Base-by-base conservation (phyloP, 1,140 invertebrate species). In the Eriosoma lanigerum region DNA sequence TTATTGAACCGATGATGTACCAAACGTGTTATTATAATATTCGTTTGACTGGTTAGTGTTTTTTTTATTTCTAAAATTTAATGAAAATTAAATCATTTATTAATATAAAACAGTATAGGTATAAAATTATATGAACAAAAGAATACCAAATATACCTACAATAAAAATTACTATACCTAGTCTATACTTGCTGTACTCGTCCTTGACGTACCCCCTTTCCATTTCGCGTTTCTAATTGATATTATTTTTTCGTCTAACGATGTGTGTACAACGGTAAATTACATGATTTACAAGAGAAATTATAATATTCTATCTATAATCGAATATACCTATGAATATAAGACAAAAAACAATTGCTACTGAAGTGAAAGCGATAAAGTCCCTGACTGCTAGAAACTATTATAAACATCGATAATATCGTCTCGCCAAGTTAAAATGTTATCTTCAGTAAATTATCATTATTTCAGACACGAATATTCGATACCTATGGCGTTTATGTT, bases 291-390 rank as follows among this genome's bases (percentile, higher is more conserved):
- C 46, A 24, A 52, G 48, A 72, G 68, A 72, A 70, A 29, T 72
- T 72, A 50, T 29, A 72, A 72, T 52, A 29, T 12, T 29, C 8
- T 38, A 38, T 38, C 44, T 52, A 52, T 50, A 15, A 50, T 50
- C 38, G 66, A 70, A 9, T 26, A 24, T n/a, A 48, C n/a, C n/a
- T n/a, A n/a, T n/a, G n/a, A n/a, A n/a, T n/a, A 38, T 1, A 13
- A 48, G 46, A 70, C 46, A 10, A 29, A 60, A 56, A 60, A 60
- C 13, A 70, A 70, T 70, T 46, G 64, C 21, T 15, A 68, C 38
- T 46, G n/a, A 68, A 68, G 64, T 68, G 64, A 68, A 68, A 68
- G 64, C n/a, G 9, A 46, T 68, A 66, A 44, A 68, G 38, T 46
- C 64, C 64, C 64, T 68, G 64, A 24, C 64, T 46, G 60, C 10